Percentiles rank a stretch among this genome's conserved stretches.
phyloP scores from a whole-genome alignment of 2,888 invertebrate species.

The Melanophora roralis region DNA sequence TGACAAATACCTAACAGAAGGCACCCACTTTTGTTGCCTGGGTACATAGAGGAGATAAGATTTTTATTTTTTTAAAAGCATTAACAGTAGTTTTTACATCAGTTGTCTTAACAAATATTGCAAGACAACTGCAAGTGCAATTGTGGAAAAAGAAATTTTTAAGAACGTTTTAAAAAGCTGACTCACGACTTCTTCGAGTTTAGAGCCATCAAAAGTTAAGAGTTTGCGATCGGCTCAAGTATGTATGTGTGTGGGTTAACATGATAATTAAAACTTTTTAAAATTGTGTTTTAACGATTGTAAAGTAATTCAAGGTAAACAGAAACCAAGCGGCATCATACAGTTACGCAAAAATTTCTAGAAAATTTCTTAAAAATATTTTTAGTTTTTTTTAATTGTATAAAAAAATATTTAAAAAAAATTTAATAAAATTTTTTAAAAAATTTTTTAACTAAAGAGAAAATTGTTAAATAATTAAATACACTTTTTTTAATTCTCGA shows the following conservation, averaged over 20 bases:
- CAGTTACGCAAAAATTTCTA: background rate
- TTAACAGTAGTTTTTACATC: background rate
- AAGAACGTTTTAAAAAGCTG: slow-evolving; percentile 53
- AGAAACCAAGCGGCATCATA: background rate
- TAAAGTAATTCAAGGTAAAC: slow-evolving; percentile 19
- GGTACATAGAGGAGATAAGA: too few species aligned
- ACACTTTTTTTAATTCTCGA: too few species aligned
- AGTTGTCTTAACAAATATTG: background rate
- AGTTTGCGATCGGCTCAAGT: background rate
- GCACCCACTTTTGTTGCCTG: too few species aligned
- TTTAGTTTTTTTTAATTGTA: too few species aligned
- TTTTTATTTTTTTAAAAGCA: background rate
- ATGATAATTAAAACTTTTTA: slow-evolving; percentile 63
- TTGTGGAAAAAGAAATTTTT: background rate
- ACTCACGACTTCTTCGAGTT: slow-evolving; percentile 53
- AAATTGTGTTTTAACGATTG: slow-evolving; percentile 24
- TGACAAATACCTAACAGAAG: too few species aligned
- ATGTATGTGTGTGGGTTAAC: slow-evolving; percentile 58
- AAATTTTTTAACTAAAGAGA: too few species aligned
- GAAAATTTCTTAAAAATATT: too few species aligned
- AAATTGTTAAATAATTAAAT: too few species aligned
- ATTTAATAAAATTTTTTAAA: too few species aligned
- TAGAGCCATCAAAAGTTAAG: slow-evolving; percentile 29
- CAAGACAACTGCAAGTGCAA: background rate
- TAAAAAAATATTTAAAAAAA: too few species aligned